Conservation (phyloP, 2,113 vertebrate genomes). For the Blennius ocellaris region DNA sequence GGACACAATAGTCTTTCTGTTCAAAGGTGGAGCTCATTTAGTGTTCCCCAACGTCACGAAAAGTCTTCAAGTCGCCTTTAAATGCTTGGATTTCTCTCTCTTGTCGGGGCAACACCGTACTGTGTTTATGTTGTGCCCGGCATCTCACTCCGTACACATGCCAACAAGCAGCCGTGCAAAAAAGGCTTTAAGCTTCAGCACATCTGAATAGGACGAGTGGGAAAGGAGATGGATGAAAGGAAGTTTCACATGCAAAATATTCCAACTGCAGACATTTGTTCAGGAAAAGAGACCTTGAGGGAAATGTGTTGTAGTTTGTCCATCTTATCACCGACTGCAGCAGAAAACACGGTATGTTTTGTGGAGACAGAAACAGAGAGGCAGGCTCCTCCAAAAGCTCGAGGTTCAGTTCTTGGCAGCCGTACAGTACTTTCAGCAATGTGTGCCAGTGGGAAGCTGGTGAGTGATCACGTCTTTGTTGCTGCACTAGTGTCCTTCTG, state of each 20-base stretch:
- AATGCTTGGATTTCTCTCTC: neutral
- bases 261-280: too few species aligned
- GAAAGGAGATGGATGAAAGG: neutral
- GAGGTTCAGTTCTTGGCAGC: constrained; percentile 22
- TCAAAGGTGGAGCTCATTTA: too few species aligned
- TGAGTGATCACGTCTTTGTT: constrained; percentile 16
- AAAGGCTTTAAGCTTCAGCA: neutral
- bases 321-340: too few species aligned
- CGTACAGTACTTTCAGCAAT: neutral
- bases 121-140: neutral
- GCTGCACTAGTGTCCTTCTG: neutral
- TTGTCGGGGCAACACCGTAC: neutral
- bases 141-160: neutral
- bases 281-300: too few species aligned
- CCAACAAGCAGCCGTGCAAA: neutral
- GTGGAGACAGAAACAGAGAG: neutral
- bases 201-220: neutral
- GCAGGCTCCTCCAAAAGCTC: neutral
- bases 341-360: neutral
- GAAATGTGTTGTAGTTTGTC: too few species aligned
- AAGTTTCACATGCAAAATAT: neutral
- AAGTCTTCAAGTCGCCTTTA: too few species aligned
- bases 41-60: too few species aligned
- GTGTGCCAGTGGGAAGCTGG: constrained; percentile 3
- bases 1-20: too few species aligned